A percentile compares a stretch with the other conserved stretches of the same genome.
Conservation (phyloP, 1,140 invertebrate genomes). For the Pseudomyrmex sp. region DNA sequence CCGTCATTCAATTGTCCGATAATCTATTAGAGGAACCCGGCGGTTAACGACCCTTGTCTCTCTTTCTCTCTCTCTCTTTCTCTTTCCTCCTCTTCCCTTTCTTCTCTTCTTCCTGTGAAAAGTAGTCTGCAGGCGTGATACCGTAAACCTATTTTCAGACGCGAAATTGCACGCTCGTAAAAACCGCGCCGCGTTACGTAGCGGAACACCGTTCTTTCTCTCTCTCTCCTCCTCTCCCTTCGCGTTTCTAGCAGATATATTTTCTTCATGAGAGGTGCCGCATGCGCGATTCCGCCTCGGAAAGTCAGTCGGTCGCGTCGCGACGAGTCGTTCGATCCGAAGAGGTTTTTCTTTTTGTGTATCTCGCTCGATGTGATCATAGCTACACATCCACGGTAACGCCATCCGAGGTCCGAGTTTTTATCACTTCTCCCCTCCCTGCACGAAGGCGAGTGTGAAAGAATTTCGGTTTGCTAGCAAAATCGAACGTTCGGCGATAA, state of each 20-base stretch:
- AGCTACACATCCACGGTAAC: too few relatives aligned
- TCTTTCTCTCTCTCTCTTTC: background rate
- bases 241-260: background rate
- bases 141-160: conserved; percentile 59
- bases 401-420: too few relatives aligned
- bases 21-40: conserved; percentile 34
- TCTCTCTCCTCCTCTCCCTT: background rate
- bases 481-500: too few relatives aligned
- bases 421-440: too few relatives aligned
- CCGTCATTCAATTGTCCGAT: conserved; percentile 41
- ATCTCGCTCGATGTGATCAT: too few relatives aligned
- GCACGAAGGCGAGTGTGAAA: too few relatives aligned
- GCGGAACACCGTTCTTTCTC: conserved; percentile 29
- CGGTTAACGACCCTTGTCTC: conserved; percentile 18
- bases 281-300: conserved; percentile 5
- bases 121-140: conserved; percentile 46
- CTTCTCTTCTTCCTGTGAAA: background rate
- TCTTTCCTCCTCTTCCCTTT: background rate
- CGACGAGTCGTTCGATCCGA: conserved; percentile 8
- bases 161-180: conserved; percentile 47
- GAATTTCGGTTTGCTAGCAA: too few relatives aligned
- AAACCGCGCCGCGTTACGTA: conserved; percentile 31
- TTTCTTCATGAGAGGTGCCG: conserved; percentile 1
- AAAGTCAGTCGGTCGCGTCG: conserved; percentile 15
- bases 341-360: too few relatives aligned